Percentiles rank a stretch among this genome's conserved stretches.
Conservation (phyloP, 2,888 invertebrate species). For the Aleiodes leptofemur region DNA sequence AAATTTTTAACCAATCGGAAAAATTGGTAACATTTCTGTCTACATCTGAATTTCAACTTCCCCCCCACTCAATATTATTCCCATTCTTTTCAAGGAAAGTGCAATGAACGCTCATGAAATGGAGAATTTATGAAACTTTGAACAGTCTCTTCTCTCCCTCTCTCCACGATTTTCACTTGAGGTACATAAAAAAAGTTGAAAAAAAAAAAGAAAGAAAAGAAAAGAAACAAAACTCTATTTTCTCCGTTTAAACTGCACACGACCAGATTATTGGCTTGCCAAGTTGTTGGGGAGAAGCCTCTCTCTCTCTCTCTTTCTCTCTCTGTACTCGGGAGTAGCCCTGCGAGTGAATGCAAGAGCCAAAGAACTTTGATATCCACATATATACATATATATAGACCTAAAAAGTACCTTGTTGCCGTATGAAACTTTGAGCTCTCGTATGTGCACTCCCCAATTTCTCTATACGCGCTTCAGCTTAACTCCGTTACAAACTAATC, state of each 20-base stretch:
- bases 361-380: constrained; percentile 66
- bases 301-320: constrained; percentile 44
- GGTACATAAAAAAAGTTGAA: neutral
- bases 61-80: constrained; percentile 16
- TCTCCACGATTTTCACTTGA: constrained; percentile 17
- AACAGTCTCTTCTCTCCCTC: constrained; percentile 26
- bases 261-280: constrained; percentile 69
- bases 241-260: constrained; percentile 62
- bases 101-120: constrained; percentile 19
- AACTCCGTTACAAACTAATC: constrained; percentile 72
- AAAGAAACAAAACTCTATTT: constrained; percentile 25
- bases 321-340: constrained; percentile 43
- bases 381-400: neutral
- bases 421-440: constrained; percentile 67
- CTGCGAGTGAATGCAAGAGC: constrained; percentile 51
- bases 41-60: neutral
- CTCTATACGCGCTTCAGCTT: constrained; percentile 63
- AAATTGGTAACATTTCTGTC: neutral
- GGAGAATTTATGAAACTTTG: constrained; percentile 32
- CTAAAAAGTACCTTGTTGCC: constrained; percentile 61
- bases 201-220: constrained; percentile 11
- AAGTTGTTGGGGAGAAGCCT: constrained; percentile 62
- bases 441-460: constrained; percentile 61
- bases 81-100: neutral
- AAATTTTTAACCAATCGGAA: constrained; percentile 20